A percentile compares a stretch with the other conserved stretches of the same genome.
Evolutionary conservation across 2,113 vertebrate genomes (phyloP).

Genomic region (Cinclus cinclus): DNA sequence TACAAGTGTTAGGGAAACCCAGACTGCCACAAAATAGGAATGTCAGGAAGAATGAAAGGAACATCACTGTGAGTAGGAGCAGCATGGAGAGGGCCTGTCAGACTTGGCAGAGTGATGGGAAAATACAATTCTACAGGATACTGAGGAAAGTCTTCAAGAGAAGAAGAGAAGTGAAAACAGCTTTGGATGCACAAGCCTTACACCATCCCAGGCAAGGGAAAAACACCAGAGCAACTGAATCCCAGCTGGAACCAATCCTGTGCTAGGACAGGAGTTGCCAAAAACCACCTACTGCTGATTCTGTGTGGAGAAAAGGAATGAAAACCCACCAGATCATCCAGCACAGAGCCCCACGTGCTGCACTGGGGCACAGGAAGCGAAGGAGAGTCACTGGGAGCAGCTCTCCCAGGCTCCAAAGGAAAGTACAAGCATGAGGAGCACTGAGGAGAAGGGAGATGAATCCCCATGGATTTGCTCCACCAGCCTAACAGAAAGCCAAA

Average conservation of each 20-base stretch:
- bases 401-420: background rate
- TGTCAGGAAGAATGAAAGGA: background rate
- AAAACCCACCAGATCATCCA: background rate
- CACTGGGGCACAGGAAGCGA: accelerated
- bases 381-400: background rate
- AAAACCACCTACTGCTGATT: background rate
- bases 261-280: background rate
- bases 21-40: accelerated
- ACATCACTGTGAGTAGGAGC: background rate
- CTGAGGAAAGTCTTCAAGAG: background rate
- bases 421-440: accelerated
- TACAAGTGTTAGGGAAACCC: background rate
- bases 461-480: background rate
- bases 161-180: background rate
- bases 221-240: background rate
- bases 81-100: background rate
- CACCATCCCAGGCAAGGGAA: background rate
- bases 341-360: accelerated
- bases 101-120: background rate
- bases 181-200: background rate
- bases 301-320: background rate
- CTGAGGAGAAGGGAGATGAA: background rate
- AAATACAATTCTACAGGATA: background rate
- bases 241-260: background rate
- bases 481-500: background rate